phyloP scores from a whole-genome alignment of 2,888 invertebrate species.

The Osmoderma eremita region DNA sequence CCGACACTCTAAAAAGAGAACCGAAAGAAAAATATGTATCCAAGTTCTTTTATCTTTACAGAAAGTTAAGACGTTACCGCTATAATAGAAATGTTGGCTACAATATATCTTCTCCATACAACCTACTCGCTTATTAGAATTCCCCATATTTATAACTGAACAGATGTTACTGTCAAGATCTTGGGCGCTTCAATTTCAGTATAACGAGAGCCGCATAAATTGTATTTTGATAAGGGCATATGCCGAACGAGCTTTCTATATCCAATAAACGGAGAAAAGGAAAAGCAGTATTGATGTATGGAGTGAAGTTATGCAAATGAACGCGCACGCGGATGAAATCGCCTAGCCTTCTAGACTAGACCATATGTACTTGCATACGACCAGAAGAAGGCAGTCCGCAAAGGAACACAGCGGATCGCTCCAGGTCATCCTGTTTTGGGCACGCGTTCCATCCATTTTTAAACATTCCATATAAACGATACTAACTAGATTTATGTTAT shows the following conservation, averaged over 20 bases:
- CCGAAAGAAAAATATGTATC: too few species aligned
- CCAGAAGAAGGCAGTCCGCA: constrained; percentile 37
- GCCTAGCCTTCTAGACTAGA: constrained; percentile 18
- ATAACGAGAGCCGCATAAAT: constrained; percentile 2
- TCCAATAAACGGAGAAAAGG: constrained; percentile 18
- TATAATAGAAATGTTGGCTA: neutral
- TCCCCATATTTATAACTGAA: neutral
- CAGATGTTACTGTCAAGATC: neutral
- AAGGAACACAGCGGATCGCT: constrained; percentile 36
- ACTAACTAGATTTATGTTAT: constrained; percentile 32
- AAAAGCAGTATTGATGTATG: constrained; percentile 16
- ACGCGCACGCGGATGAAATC: constrained; percentile 7
- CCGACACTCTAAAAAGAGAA: too few species aligned
- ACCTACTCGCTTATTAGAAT: neutral
- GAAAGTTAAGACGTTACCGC: too few species aligned
- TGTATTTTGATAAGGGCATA: constrained; percentile 14
- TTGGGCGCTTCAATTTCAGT: neutral
- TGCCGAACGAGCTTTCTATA: constrained; percentile 13
- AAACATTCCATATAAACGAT: constrained; percentile 38
- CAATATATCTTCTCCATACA: neutral
- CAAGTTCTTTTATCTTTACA: too few species aligned
- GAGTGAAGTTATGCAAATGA: constrained; percentile 35
- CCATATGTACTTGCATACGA: constrained; percentile 15
- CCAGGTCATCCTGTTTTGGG: constrained; percentile 44
- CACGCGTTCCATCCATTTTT: constrained; percentile 39